phyloP scores from a whole-genome alignment of 2,113 vertebrate genomes.

The Aegypius monachus region DNA sequence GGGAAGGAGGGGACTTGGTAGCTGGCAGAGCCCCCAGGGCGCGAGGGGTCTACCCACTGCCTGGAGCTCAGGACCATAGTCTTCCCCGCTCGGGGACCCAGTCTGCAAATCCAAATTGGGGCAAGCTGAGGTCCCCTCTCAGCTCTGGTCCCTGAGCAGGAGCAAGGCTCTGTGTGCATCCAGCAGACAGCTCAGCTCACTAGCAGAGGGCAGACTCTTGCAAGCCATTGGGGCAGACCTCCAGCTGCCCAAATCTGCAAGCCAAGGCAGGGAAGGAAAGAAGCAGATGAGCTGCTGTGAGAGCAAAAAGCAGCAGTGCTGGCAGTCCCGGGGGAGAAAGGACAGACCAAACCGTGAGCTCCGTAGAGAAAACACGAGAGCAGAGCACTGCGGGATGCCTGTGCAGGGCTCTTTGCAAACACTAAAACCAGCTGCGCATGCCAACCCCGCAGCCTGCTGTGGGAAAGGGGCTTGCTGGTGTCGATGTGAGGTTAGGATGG shows the following conservation, averaged over 20 bases:
- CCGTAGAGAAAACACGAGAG: rapidly evolving
- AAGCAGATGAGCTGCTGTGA: not conserved
- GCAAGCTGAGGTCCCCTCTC: not conserved
- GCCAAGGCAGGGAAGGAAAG: not conserved
- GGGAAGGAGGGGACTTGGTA: not conserved
- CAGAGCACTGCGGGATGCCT: not conserved
- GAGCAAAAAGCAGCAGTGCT: not conserved
- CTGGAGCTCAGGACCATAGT: not conserved
- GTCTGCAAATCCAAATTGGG: not conserved
- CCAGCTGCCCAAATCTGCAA: not conserved
- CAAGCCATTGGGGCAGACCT: not conserved
- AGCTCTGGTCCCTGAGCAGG: not conserved
- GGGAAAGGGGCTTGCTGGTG: not conserved
- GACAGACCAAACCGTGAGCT: not conserved
- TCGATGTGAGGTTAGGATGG: not conserved
- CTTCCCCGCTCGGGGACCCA: not conserved
- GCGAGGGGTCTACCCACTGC: not conserved
- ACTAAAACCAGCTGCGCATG: not conserved
- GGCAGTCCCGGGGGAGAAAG: not conserved
- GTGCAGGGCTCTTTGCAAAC: not conserved
- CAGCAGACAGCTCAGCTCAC: not conserved
- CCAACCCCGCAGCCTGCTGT: not conserved
- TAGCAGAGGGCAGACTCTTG: not conserved
- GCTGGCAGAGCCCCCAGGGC: not conserved
- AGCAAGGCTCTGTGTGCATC: not conserved